phyloP scores from a whole-genome alignment of 2,888 invertebrate genomes.

The Catocala fraxini region DNA sequence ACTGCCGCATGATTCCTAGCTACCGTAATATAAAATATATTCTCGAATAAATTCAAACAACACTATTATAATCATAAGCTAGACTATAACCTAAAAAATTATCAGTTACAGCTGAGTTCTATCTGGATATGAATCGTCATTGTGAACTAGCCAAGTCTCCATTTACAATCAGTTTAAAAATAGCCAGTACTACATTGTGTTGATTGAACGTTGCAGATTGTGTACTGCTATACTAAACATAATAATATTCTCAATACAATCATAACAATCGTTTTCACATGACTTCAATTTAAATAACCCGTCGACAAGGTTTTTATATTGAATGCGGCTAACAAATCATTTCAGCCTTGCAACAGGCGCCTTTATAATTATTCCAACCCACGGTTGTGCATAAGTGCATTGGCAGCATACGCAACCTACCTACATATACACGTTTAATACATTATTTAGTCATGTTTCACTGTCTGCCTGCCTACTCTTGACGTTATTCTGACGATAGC shows the following conservation, averaged over 20 bases:
- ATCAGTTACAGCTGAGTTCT: no score
- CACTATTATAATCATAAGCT: no score
- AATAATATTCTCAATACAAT: constrained; percentile 1
- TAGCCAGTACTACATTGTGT: neutral
- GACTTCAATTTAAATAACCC: constrained; percentile 17
- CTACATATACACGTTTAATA: neutral
- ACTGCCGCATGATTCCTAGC: no score
- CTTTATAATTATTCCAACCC: constrained; percentile 28
- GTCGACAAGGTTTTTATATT: constrained; percentile 28
- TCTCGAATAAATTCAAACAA: no score
- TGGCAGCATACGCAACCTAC: constrained; percentile 23
- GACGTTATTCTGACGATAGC: constrained; percentile 25
- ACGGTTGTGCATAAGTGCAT: constrained; percentile 34
- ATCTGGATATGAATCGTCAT: no score
- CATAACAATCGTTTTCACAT: constrained; percentile 12
- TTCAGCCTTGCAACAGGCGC: constrained; percentile 32
- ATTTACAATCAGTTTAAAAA: no score
- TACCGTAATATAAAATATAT: no score
- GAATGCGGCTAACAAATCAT: constrained; percentile 30
- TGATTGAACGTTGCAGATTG: neutral
- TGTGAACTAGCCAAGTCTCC: no score
- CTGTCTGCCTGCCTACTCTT: constrained; percentile 16
- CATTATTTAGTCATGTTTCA: constrained; percentile 31
- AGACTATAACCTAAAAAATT: no score
- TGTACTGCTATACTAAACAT: no score